Conservation (phyloP, 2,113 vertebrate species). For the Corapipo altera region DNA sequence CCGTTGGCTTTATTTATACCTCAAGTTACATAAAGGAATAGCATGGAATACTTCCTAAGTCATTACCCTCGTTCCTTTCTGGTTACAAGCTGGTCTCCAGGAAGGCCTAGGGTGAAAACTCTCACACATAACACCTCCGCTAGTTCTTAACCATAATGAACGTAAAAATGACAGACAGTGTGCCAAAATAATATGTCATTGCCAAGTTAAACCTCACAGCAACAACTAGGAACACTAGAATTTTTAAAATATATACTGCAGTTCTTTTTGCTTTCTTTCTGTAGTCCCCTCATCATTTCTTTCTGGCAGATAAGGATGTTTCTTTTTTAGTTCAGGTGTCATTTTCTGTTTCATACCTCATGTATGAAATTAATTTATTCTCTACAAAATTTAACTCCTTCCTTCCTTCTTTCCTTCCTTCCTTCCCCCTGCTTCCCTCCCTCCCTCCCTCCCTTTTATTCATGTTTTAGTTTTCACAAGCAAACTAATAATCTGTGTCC, state of each 20-base stretch:
- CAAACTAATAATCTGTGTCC: neutral
- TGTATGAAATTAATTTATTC: neutral
- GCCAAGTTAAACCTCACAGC: neutral
- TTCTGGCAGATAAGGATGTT: neutral
- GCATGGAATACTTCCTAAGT: no score
- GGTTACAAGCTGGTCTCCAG: no score
- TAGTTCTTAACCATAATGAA: slow-evolving; percentile 6
- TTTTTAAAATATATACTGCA: neutral
- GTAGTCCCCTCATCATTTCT: neutral
- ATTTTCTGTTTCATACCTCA: neutral
- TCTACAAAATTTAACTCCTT: neutral
- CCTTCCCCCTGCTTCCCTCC: no score
- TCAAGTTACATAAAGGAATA: no score
- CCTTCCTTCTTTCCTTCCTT: neutral
- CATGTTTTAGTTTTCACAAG: neutral
- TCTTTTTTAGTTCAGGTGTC: neutral
- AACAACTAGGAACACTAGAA: neutral
- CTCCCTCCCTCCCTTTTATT: no score
- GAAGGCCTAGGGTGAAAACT: no score
- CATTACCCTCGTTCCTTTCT: no score
- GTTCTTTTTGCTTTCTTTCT: neutral
- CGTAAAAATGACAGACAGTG: slow-evolving; percentile 25
- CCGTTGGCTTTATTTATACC: no score
- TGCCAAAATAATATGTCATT: slow-evolving; percentile 27
- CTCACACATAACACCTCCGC: neutral